Evolutionary conservation across 2,888 invertebrate species (phyloP), one percentile per base, ranked within the genome.

Genomic region (Cosmia trapezina): DNA sequence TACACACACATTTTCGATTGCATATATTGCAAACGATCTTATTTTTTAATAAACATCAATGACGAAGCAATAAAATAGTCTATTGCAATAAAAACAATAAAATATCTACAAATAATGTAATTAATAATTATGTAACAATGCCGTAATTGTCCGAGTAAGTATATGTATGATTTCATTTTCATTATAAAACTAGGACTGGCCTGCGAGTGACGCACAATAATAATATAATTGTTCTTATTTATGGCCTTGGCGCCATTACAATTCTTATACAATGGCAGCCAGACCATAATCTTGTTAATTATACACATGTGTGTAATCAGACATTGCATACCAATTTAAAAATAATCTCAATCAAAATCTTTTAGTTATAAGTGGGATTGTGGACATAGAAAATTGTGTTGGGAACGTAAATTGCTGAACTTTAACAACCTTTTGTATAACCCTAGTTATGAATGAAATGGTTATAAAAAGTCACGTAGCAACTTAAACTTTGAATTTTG

Each of bases 81-180:
- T 17, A 61, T 78, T 78, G 62, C 66, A 66, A 72, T 59, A 71
- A 81, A 65, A 67, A 72, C 61, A 66, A 76, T 83, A 59, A 69
- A 51, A 60, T 45, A 67, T 45, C 14, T 11, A 41, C 12, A 19
- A 43, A 63, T 60, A 75, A 71, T 76, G n/a, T 54, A 64, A 56
- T 70, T 68, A 70, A 60, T 75, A 80, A 81, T 63, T 57, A 77
- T 61, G 59, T 72, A 66, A 56, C 28, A 67, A 63, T 62, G n/a
- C 12, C 22, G 65, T 70, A 70, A 68, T 82, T 70, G 59, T 47
- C 9, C 19, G 33, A 41, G 17, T 49, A 54, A 41, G 17, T 49
- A 54, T 53, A 51, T 72, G 51, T 60, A 59, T 77, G 64, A 76
- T 70, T 74, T 73, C 43, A 73, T 78, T 81, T 73, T 73, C 56